These are phyloP conservation scores for Acanthiza pusilla DNA, from an alignment of 2,797 vertebrate genomes.

Conservation along the genomic window DNA sequence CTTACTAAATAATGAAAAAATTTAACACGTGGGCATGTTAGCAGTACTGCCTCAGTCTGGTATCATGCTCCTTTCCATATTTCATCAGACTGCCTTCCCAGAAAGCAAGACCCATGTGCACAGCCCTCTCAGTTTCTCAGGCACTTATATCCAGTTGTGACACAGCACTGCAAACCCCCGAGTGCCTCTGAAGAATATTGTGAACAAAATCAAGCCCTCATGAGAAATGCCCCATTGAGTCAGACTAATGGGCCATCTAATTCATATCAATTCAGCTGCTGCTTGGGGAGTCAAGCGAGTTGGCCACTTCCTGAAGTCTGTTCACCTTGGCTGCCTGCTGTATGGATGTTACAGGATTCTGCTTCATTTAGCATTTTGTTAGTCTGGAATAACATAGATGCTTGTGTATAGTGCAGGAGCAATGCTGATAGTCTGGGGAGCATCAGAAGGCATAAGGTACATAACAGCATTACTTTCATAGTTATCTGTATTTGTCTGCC, in stretches of 20 bases:
- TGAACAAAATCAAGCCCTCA: neutral
- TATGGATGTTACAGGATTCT: neutral
- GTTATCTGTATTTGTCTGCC: neutral
- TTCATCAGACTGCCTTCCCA: neutral
- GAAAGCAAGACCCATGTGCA: neutral
- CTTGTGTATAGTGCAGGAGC: neutral
- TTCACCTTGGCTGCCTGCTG: neutral
- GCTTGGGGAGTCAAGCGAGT: neutral
- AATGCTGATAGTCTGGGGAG: neutral
- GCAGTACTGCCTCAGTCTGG: neutral
- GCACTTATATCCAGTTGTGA: neutral
- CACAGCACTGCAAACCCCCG: neutral
- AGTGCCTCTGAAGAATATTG: neutral
- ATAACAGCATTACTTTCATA: neutral
- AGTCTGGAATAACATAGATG: neutral
- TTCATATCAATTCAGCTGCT: neutral
- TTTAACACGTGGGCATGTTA: neutral
- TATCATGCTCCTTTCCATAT: neutral
- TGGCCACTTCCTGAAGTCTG: neutral
- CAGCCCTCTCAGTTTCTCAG: neutral
- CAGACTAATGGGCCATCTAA: constrained; percentile 14
- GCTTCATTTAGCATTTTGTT: neutral
- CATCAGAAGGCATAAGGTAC: neutral
- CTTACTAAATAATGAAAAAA: neutral
- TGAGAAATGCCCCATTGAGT: neutral